phyloP scores from a whole-genome alignment of 2,797 vertebrate species.

The Anableps anableps region DNA sequence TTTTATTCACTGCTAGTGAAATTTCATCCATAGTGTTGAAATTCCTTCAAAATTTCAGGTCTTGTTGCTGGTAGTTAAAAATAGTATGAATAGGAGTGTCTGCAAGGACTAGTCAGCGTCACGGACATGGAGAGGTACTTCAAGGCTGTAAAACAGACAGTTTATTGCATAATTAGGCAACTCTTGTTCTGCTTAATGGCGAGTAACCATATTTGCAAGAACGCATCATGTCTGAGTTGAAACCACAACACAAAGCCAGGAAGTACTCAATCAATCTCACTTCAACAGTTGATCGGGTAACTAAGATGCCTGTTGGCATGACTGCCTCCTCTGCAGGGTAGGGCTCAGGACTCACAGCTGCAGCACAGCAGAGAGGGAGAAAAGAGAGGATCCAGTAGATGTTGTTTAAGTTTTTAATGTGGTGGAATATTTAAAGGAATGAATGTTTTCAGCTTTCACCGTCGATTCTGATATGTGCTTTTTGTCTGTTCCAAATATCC shows the following conservation, averaged over 20 bases:
- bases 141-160: background rate
- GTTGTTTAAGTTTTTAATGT: background rate
- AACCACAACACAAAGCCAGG: background rate
- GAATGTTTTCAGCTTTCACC: background rate
- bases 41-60: background rate
- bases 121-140: background rate
- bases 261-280: background rate
- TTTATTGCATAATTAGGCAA: background rate
- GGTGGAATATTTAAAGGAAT: background rate
- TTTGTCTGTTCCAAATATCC: background rate
- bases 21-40: background rate
- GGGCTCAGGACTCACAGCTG: background rate
- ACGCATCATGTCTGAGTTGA: slow-evolving; percentile 3
- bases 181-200: background rate
- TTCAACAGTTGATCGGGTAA: background rate
- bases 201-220: background rate
- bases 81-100: background rate
- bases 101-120: background rate
- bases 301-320: background rate
- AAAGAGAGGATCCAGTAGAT: background rate
- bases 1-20: too few species aligned
- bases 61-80: background rate
- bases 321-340: background rate
- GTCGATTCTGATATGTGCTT: too few species aligned
- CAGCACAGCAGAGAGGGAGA: background rate